phyloP scores from a whole-genome alignment of 2,113 vertebrate genomes.

The Erythrocebus patas region DNA sequence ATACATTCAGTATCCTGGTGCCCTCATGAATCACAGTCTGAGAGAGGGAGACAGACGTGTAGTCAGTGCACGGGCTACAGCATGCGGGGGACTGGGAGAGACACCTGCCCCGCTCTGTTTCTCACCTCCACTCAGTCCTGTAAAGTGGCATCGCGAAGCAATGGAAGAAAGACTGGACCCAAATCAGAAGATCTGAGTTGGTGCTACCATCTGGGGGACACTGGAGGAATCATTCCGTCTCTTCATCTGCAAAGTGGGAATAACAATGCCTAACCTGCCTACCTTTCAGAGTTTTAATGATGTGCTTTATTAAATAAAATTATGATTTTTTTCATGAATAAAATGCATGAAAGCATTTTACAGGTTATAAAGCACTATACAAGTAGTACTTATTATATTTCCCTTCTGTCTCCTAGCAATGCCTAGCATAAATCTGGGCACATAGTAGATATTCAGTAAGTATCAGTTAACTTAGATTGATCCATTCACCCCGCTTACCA shows the following conservation, averaged over 20 bases:
- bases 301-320: neutral
- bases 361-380: neutral
- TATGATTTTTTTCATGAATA: no score
- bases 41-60: neutral
- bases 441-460: neutral
- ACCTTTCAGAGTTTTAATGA: neutral
- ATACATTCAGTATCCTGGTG: neutral
- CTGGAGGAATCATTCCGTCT: neutral
- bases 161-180: neutral
- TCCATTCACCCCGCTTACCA: no score
- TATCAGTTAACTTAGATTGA: neutral
- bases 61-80: no score
- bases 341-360: neutral
- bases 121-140: neutral
- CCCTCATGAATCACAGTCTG: neutral
- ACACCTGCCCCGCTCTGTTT: no score
- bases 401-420: neutral
- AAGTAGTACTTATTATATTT: neutral
- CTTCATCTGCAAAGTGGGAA: neutral
- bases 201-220: neutral
- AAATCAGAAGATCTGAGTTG: neutral
- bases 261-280: neutral
- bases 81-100: accelerated
- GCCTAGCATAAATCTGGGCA: neutral
- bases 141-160: neutral